Conservation (phyloP, 2,888 invertebrate genomes). For the Laspeyria flexula region DNA sequence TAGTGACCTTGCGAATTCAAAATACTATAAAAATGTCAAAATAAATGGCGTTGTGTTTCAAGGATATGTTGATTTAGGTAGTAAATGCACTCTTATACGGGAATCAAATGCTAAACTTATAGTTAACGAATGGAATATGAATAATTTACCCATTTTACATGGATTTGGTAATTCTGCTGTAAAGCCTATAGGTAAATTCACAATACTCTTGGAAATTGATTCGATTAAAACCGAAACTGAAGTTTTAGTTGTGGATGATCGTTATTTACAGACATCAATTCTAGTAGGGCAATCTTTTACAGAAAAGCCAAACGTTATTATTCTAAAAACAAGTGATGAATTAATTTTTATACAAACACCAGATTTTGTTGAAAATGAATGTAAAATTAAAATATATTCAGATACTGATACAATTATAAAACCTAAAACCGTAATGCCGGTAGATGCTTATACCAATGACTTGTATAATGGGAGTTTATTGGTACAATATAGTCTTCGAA, state of each 20-base stretch:
- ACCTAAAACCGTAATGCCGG: not conserved
- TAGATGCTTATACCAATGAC: not conserved
- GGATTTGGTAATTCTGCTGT: conserved; percentile 6
- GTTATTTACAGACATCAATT: not conserved
- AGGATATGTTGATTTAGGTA: not conserved
- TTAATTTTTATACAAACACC: not conserved
- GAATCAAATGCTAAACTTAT: conserved; percentile 2
- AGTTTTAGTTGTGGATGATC: not conserved
- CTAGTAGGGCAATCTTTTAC: conserved; percentile 7
- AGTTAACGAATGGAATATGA: not conserved
- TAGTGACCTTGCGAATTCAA: not conserved
- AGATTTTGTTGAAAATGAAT: not conserved
- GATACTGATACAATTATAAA: not conserved
- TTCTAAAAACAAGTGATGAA: conserved; percentile 3
- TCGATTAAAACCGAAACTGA: conserved; percentile 1
- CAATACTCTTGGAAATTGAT: not conserved
- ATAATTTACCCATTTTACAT: conserved; percentile 4
- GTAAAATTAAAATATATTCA: not conserved
- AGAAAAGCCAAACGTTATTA: conserved; percentile 5
- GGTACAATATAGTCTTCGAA: conserved; percentile 1
- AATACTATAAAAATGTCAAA: not conserved
- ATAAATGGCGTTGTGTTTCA: not conserved
- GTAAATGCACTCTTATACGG: conserved; percentile 4
- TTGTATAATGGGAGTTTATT: not conserved
- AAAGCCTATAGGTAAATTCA: conserved; percentile 2